These are phyloP conservation scores for Chamaea fasciata DNA, from an alignment of 2,113 vertebrate genomes.

Conservation along the genomic window DNA sequence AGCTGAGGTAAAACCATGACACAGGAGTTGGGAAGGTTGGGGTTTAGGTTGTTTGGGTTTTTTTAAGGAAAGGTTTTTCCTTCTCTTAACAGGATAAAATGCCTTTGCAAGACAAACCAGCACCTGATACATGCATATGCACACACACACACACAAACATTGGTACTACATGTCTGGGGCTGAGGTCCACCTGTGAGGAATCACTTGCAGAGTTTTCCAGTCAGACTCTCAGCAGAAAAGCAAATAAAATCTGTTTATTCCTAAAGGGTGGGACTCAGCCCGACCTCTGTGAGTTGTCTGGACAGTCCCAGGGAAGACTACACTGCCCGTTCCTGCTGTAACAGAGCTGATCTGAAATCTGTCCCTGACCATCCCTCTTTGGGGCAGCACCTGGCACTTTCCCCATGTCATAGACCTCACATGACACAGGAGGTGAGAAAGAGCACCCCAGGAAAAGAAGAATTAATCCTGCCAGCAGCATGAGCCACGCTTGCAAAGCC, in stretches of 20 bases:
- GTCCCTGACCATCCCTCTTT: background rate
- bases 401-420: background rate
- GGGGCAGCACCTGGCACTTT: background rate
- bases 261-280: background rate
- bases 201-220: background rate
- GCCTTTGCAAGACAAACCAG: background rate
- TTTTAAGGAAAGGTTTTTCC: background rate
- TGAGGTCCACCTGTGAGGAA: background rate
- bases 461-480: background rate
- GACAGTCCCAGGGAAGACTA: background rate
- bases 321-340: background rate
- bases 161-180: background rate
- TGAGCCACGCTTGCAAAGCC: background rate
- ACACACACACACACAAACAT: background rate
- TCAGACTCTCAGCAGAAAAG: background rate
- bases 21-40: background rate
- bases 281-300: background rate
- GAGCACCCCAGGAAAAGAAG: background rate
- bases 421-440: background rate
- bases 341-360: background rate
- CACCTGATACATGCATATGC: accelerated
- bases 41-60: accelerated
- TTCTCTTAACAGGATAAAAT: background rate
- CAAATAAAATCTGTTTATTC: background rate
- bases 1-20: background rate